Conservation (phyloP, 2,888 invertebrate species). For the Pristionchus japonicus region DNA sequence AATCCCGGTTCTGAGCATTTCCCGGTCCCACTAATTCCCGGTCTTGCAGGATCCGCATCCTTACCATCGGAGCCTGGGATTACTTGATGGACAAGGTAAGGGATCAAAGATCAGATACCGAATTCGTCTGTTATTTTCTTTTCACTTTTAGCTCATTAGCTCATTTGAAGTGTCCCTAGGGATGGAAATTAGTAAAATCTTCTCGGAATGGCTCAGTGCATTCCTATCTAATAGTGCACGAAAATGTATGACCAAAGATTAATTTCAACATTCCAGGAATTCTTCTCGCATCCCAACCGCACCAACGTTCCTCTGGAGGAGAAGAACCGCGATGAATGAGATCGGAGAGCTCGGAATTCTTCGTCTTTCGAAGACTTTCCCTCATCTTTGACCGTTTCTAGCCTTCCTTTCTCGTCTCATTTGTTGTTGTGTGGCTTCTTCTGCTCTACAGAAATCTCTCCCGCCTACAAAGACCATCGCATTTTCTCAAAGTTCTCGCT, state of each 20-base stretch:
- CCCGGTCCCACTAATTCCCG: background rate
- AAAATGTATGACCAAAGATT: slow-evolving; percentile 15
- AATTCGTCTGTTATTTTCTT: too few relatives aligned
- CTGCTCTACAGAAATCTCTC: background rate
- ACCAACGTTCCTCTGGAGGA: slow-evolving; percentile 10
- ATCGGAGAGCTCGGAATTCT: background rate
- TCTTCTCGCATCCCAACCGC: slow-evolving; percentile 4
- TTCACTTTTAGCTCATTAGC: too few relatives aligned
- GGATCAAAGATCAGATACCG: slow-evolving; percentile 30
- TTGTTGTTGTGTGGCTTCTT: background rate
- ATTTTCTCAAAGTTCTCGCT: too few relatives aligned
- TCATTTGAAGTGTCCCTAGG: background rate
- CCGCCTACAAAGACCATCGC: background rate
- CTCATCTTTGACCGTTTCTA: background rate
- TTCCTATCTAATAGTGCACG: background rate
- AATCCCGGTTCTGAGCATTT: background rate
- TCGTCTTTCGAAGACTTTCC: background rate
- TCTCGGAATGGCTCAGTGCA: background rate
- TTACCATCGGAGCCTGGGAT: slow-evolving; percentile 70
- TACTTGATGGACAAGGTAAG: slow-evolving; percentile 68
- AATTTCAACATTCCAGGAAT: background rate
- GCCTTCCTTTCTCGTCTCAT: background rate
- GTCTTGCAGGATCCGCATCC: slow-evolving; percentile 61
- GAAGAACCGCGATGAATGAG: slow-evolving; percentile 25
- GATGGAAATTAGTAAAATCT: too few relatives aligned